Base-by-base conservation (phyloP, 2,797 vertebrate genomes). In the Enteromius unitaeniatus region DNA sequence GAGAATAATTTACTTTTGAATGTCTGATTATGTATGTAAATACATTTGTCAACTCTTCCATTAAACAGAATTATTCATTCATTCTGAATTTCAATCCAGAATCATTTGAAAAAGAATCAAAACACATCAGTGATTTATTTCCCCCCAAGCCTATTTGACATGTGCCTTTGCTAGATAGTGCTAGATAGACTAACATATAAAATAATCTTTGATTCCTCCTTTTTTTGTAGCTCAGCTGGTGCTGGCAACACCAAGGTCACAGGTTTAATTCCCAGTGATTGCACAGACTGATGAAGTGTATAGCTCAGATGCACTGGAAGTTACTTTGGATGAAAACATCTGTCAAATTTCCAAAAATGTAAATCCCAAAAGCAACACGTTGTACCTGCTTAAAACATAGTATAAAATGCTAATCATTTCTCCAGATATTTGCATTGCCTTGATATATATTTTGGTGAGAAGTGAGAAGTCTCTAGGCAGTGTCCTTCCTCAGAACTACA, bases 261-360 rank as follows among this genome's bases (percentile, higher is more conserved):
- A 58, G 34, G 73, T 58, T 76, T 14, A 76, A 53, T 76, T 76
- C 34, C 74, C 49, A 42, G 74, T 76, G 53, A 76, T 76, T 40
- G 21, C 72, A 75, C 19, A 15, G 37, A 40, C 53, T n/a, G 28
- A 53, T 14, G 37, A 28, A 58, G 58, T n/a, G 23, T 6, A 31
- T 58, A n/a, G 37, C 67, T 69, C 10, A 2, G n/a, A 23, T 68
- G 15, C 64, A 40, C 45, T 21, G 10, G 2, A 80, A 42, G 67
- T 70, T 45, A 21, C 51, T 72, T 21, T 31, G 6, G 51, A 81
- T 69, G 4, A 70, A 81, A 58, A 37, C 23, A 21, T 70, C n/a
- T 21, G 34, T 53, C 34, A 69, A 55, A 64, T 78, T 40, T 42
- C 14, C 28, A 23, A 26, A 34, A 40, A 55, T 26, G 6, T 45